Evolutionary conservation across 2,888 invertebrate species (phyloP).

Genomic region (Cryptocheilus praepositus): DNA sequence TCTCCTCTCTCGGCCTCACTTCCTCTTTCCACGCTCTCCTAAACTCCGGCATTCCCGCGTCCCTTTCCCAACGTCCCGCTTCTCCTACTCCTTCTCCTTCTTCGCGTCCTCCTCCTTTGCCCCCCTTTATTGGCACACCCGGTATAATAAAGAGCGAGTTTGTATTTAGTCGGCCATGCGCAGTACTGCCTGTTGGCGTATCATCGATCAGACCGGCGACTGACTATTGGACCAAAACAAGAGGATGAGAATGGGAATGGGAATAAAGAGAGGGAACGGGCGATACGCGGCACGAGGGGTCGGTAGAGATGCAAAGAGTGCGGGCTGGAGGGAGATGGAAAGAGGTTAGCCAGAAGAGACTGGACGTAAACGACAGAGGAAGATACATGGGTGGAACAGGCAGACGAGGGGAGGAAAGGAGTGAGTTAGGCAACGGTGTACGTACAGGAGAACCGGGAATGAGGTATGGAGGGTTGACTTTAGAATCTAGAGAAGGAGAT

Average conservation of each 20-base stretch:
- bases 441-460: conserved; percentile 39
- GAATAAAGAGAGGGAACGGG: conserved; percentile 60
- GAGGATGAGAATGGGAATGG: conserved; percentile 68
- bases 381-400: conserved; percentile 8
- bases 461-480: conserved; percentile 37
- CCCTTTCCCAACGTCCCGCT: neutral
- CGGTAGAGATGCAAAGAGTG: conserved; percentile 26
- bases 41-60: neutral
- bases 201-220: conserved; percentile 73
- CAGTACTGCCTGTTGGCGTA: conserved; percentile 71
- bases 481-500: conserved; percentile 8
- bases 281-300: conserved; percentile 9
- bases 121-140: conserved; percentile 67
- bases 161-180: conserved; percentile 72
- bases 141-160: conserved; percentile 71
- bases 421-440: conserved; percentile 25
- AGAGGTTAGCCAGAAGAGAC: conserved; percentile 34
- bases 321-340: conserved; percentile 12
- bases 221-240: conserved; percentile 74
- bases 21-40: conserved; percentile 1
- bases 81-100: conserved; percentile 29
- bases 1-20: conserved; percentile 1
- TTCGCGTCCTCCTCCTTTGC: conserved; percentile 24
- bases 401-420: conserved; percentile 29
- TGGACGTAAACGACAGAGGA: conserved; percentile 21